phyloP scores from a whole-genome alignment of 2,888 invertebrate species.

The Ophion obscuratus region DNA sequence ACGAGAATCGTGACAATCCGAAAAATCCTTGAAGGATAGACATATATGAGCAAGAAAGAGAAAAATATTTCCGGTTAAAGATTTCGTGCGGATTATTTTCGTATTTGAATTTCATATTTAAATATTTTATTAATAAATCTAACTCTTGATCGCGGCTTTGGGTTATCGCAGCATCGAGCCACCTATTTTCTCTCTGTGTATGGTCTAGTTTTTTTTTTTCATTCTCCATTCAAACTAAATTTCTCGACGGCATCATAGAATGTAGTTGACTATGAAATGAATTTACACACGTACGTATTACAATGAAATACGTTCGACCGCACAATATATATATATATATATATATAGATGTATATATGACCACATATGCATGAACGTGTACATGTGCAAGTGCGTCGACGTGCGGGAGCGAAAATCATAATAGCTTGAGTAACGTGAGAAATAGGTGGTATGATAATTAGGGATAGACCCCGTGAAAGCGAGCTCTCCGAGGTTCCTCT shows the following conservation, averaged over 20 bases:
- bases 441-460: conserved; percentile 63
- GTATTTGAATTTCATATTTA: neutral
- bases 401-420: conserved; percentile 61
- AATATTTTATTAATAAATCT: neutral
- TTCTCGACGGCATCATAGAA: neutral
- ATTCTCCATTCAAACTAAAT: neutral
- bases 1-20: conserved; percentile 12
- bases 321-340: neutral
- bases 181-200: neutral
- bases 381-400: conserved; percentile 21
- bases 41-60: neutral
- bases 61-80: neutral
- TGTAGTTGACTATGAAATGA: neutral
- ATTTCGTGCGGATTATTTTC: neutral
- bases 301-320: neutral
- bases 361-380: neutral
- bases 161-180: neutral
- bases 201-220: neutral
- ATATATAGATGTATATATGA: neutral
- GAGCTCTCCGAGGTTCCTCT: conserved; percentile 37
- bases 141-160: neutral
- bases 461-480: conserved; percentile 54
- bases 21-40: conserved; percentile 2
- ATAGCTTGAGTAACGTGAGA: conserved; percentile 67
- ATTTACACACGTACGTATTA: neutral